phyloP scores from a whole-genome alignment of 2,113 vertebrate genomes.

The Xiphias gladius region DNA sequence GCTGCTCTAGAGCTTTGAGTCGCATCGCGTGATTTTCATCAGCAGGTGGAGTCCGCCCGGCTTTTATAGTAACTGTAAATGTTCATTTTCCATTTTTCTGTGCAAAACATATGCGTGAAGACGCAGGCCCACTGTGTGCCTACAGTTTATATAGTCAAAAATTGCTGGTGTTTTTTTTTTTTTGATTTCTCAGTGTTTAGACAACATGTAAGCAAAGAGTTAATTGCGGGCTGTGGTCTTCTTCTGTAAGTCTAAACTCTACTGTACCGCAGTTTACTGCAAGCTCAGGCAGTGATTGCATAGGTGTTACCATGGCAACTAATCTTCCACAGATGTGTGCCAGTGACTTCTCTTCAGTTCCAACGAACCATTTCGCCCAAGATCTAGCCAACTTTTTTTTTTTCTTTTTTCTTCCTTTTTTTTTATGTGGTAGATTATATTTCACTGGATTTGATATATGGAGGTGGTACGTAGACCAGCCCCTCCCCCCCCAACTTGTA shows the following conservation, averaged over 20 bases:
- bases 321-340: conserved; percentile 44
- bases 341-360: not conserved
- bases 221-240: not conserved
- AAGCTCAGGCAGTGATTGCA: conserved; percentile 4
- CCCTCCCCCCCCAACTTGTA: too few species aligned
- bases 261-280: not conserved
- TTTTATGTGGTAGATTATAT: not conserved
- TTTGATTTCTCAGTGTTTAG: not conserved
- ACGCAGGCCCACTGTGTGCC: too few species aligned
- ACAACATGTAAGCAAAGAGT: not conserved
- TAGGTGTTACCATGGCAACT: conserved; percentile 15
- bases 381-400: not conserved
- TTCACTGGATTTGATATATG: not conserved
- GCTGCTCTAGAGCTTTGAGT: too few species aligned
- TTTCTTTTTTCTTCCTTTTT: not conserved
- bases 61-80: too few species aligned
- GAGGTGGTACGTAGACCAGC: too few species aligned
- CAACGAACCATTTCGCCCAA: not conserved
- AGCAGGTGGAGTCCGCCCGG: too few species aligned
- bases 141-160: not conserved
- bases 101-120: too few species aligned
- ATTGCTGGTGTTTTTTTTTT: not conserved
- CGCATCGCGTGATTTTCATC: too few species aligned
- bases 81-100: too few species aligned
- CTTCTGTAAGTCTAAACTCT: conserved; percentile 1